These are phyloP conservation scores for Panzeria rudis DNA, from an alignment of 2,888 invertebrate species.

Conservation along the genomic window DNA sequence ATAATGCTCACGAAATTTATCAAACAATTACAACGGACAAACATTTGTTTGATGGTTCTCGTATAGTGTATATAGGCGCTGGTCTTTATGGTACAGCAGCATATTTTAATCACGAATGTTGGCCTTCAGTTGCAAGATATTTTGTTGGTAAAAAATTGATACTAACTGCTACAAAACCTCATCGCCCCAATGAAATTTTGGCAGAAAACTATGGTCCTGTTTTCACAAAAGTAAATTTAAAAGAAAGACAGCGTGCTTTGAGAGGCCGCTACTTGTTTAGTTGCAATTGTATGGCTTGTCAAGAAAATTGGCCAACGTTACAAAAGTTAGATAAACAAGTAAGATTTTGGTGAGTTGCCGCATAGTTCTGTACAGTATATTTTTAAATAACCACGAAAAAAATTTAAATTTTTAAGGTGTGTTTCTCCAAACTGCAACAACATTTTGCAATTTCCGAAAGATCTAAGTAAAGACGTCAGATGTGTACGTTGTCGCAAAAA, in stretches of 20 bases:
- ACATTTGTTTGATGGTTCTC: constrained; percentile 83
- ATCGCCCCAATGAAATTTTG: constrained; percentile 87
- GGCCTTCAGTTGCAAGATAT: constrained; percentile 90
- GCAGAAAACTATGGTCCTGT: constrained; percentile 94
- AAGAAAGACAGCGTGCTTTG: constrained; percentile 87
- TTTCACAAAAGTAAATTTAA: constrained; percentile 86
- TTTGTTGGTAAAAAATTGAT: constrained; percentile 90
- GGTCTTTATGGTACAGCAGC: constrained; percentile 91
- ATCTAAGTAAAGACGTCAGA: constrained; percentile 83
- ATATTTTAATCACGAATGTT: constrained; percentile 93
- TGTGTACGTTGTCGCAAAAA: constrained; percentile 85
- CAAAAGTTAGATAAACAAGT: constrained; percentile 85
- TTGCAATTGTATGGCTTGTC: constrained; percentile 90
- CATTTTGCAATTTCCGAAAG: constrained; percentile 84
- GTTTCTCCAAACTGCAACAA: constrained; percentile 84
- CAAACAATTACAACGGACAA: constrained; percentile 86
- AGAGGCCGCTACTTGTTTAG: constrained; percentile 91
- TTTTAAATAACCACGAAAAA: background rate
- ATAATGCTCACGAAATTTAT: constrained; percentile 93
- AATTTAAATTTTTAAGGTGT: constrained; percentile 83
- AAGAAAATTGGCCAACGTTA: constrained; percentile 89
- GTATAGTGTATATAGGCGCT: constrained; percentile 84
- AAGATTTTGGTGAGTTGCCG: constrained; percentile 78
- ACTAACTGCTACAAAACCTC: constrained; percentile 87
- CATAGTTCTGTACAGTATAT: background rate